Base-by-base conservation (phyloP, 2,113 vertebrate genomes). In the Phaetusa simplex region DNA sequence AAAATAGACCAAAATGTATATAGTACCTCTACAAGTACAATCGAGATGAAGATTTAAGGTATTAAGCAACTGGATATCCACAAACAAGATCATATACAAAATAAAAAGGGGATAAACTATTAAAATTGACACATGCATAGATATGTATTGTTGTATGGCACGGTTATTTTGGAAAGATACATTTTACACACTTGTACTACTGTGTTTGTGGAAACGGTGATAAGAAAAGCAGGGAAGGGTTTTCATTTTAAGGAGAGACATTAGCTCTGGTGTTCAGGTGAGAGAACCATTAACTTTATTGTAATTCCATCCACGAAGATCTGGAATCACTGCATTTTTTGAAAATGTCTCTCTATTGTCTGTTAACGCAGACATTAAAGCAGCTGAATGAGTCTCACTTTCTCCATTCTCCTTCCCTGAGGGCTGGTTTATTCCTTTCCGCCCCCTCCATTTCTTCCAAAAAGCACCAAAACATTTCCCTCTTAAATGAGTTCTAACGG, bases 351-450 rank as follows among this genome's bases (percentile, higher is more conserved):
- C 82, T 66, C 88, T 92, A 84, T 88, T 96, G 72, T 95, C 88
- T 95, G 55, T 91, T 91, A 95, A 81, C 0, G 6, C 22, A 93
- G 80, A 93, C 69, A 88, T 96, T 95, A 97, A 95, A 97, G 79
- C 56, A 84, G 34, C 40, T 65, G 86, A 95, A 95, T 55, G 82
- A 92, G 82, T 38, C 50, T 95, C 56, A 17, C 83, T 94, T 90
- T 90, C 30, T 88, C 69, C 64, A 7, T 90, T 96, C 92, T 92
- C 80, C 64, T 96, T 94, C 90, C 90, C 95, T 61, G 55, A 97
- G 91, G 92, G 90, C 90, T 92, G 80, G 72, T 92, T 95, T 83
- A 93, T 94, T 93, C 92, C 91, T 70, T 78, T 88, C 56, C 27
- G 65, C 38, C 0, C 2, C 47, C 45, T 92, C 55, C 7, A 55